These are phyloP conservation scores for Malurus alboscapulatus DNA, from an alignment of 2,113 vertebrate species.

Conservation along the genomic window DNA sequence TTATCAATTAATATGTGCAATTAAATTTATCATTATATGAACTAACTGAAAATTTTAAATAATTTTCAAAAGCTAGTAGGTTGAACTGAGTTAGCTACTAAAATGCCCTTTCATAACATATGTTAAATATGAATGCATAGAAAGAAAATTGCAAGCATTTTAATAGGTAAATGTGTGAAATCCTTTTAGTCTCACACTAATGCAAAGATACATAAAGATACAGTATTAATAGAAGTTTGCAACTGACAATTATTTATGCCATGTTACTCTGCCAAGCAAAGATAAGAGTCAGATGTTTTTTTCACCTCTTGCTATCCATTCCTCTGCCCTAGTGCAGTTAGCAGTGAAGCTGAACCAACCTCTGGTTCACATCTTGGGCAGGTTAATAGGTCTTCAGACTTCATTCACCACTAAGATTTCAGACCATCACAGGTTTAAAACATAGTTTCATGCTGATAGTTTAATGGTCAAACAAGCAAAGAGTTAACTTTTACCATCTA, in stretches of 20 bases:
- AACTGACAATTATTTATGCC: neutral
- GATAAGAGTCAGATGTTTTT: neutral
- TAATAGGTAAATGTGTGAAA: neutral
- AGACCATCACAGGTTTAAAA: constrained; percentile 66
- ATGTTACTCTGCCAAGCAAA: neutral
- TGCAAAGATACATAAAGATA: neutral
- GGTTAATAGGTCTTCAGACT: constrained; percentile 70
- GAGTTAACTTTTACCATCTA: constrained; percentile 72
- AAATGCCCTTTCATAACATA: neutral
- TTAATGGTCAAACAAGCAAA: constrained; percentile 70
- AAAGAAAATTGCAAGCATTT: neutral
- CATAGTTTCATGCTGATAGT: constrained; percentile 70
- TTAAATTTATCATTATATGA: neutral
- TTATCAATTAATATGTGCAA: neutral
- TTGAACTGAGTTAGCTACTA: neutral
- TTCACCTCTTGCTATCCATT: neutral
- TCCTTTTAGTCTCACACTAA: neutral
- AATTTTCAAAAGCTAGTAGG: neutral
- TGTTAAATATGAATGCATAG: neutral
- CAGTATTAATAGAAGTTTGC: neutral
- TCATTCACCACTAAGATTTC: constrained; percentile 65
- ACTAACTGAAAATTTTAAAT: neutral
- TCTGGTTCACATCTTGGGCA: constrained; percentile 45
- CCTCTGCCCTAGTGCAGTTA: neutral
- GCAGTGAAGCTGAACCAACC: neutral